These are phyloP conservation scores for Esox niger DNA, from an alignment of 2,113 vertebrate species.

Conservation along the genomic window DNA sequence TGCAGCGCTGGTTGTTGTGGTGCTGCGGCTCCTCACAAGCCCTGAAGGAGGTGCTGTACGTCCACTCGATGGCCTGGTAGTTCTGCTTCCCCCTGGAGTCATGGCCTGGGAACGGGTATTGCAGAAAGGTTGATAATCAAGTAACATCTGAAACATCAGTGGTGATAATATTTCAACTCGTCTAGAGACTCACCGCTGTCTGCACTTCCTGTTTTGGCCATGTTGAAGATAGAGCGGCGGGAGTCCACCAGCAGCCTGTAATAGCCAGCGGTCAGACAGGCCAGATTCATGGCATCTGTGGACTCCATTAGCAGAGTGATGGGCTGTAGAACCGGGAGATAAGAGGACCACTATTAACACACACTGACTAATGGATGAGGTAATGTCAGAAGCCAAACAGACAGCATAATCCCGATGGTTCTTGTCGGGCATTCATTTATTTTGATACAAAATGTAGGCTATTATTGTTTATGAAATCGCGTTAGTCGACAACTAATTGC, in stretches of 20 bases:
- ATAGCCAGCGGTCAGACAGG: conserved; percentile 96
- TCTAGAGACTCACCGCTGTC: conserved; percentile 64
- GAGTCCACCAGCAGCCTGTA: conserved; percentile 95
- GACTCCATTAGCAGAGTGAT: conserved; percentile 97
- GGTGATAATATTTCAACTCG: too few species aligned
- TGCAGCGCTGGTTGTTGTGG: conserved; percentile 77
- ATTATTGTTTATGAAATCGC: neutral
- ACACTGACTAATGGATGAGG: conserved; percentile 18
- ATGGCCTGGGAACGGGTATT: conserved; percentile 73
- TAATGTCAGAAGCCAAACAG: too few species aligned
- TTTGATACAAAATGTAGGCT: neutral
- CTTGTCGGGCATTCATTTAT: too few species aligned
- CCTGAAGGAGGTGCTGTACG: conserved; percentile 85
- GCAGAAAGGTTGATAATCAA: neutral
- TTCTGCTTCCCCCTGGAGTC: conserved; percentile 82
- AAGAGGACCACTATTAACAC: conserved; percentile 37
- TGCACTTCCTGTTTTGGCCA: conserved; percentile 81
- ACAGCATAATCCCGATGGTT: too few species aligned
- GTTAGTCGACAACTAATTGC: neutral
- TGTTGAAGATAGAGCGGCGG: conserved; percentile 95
- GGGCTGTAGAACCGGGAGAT: conserved; percentile 77
- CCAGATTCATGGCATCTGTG: conserved; percentile 97
- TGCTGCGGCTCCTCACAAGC: conserved; percentile 69
- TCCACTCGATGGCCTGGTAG: conserved; percentile 86
- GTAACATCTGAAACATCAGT: neutral